Conservation (phyloP, 1,140 invertebrate genomes). For the Tetraneura akinire region DNA sequence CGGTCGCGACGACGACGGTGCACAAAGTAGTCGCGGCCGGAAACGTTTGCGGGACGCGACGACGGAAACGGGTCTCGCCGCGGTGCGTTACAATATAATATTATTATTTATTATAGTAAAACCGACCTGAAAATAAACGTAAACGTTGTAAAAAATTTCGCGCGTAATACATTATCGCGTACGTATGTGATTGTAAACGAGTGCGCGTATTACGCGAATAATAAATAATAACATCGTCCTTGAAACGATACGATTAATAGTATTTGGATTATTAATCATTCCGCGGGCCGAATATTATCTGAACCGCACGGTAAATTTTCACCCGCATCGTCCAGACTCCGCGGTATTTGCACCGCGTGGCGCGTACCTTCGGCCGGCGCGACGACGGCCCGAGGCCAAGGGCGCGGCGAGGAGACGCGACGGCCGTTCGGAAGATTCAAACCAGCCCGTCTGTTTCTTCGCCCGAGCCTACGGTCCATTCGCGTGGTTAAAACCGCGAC, state of each 20-base stretch:
- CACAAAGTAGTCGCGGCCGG: too few species aligned
- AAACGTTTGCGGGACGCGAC: background rate
- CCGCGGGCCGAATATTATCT: conserved; percentile 29
- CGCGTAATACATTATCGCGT: too few species aligned
- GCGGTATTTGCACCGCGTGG: conserved; percentile 10
- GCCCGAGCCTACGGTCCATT: too few species aligned
- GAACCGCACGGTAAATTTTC: conserved; percentile 19
- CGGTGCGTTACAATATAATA: too few species aligned
- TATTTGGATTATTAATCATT: background rate
- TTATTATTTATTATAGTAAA: too few species aligned
- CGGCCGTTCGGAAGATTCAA: background rate
- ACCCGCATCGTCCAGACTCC: conserved; percentile 9
- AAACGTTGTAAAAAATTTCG: too few species aligned
- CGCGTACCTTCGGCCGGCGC: too few species aligned
- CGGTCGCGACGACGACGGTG: too few species aligned
- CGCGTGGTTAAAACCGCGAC: too few species aligned
- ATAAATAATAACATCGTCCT: background rate
- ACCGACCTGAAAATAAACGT: background rate
- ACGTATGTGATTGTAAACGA: background rate
- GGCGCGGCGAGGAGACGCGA: background rate
- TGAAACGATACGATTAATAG: background rate
- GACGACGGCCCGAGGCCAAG: background rate
- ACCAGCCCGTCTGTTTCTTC: too few species aligned
- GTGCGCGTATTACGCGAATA: background rate
- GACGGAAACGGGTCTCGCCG: background rate